phyloP scores from a whole-genome alignment of 2,797 vertebrate species.

The Melanotaenia maccullochi region DNA sequence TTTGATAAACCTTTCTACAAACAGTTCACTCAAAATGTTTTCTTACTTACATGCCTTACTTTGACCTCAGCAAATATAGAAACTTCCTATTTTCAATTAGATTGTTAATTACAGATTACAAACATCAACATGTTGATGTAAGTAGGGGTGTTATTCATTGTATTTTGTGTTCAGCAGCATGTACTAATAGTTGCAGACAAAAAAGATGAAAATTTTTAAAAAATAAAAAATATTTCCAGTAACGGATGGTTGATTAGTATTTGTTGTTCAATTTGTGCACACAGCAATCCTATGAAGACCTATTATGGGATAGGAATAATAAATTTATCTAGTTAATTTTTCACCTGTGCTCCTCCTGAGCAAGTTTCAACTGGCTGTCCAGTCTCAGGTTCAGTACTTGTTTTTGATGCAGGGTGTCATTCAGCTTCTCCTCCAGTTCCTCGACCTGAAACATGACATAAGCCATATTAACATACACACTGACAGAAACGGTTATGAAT shows the following conservation, averaged over 20 bases:
- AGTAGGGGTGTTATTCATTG: neutral
- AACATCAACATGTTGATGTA: no score
- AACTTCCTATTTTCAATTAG: no score
- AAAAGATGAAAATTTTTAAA: no score
- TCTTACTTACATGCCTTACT: no score
- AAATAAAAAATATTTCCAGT: no score
- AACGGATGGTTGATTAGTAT: no score
- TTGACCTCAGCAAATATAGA: no score
- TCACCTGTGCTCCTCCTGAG: conserved; percentile 94
- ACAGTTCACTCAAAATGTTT: no score
- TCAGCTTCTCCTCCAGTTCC: conserved; percentile 94
- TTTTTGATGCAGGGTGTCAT: conserved; percentile 94
- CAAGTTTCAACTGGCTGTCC: conserved; percentile 91
- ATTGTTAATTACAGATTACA: no score
- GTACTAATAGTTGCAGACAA: neutral
- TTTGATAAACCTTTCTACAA: no score
- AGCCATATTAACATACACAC: neutral
- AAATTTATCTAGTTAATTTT: neutral
- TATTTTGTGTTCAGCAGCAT: neutral
- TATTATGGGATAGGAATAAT: neutral
- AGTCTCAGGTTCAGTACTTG: conserved; percentile 90
- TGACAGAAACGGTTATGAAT: neutral
- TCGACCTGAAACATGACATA: conserved; percentile 81
- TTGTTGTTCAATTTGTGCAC: no score
- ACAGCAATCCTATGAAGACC: no score